phyloP scores from a whole-genome alignment of 2,797 vertebrate genomes.

The Mus minutoides region DNA sequence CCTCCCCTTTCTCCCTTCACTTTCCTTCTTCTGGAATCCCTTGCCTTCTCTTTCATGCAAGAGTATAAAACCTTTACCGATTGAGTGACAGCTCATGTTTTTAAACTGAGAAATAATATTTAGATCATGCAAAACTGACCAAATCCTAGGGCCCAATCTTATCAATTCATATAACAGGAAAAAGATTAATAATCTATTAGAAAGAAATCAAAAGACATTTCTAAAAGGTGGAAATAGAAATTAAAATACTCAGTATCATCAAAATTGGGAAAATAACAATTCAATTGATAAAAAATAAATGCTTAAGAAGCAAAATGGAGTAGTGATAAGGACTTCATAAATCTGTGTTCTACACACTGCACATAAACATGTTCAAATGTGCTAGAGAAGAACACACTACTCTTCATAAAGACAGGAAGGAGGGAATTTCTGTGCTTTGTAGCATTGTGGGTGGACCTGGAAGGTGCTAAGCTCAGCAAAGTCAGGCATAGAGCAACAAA shows the following conservation, averaged over 20 bases:
- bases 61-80: conserved; percentile 26
- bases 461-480: neutral
- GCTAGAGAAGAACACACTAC: neutral
- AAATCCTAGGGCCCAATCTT: conserved; percentile 1
- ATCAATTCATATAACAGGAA: conserved; percentile 17
- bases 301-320: neutral
- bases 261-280: conserved; percentile 37
- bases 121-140: neutral
- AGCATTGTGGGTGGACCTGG: neutral
- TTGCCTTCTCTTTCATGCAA: neutral
- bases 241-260: conserved; percentile 12
- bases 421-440: neutral
- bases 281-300: neutral
- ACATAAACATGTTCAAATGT: neutral
- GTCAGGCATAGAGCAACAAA: neutral
- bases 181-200: neutral
- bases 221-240: neutral
- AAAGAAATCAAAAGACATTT: neutral
- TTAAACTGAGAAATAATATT: conserved; percentile 20
- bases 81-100: neutral
- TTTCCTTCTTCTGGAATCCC: neutral
- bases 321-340: neutral
- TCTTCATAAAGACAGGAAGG: neutral
- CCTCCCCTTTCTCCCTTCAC: no score
- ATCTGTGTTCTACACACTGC: neutral